Base-by-base conservation (phyloP, 1,140 invertebrate genomes). In the Pararge aegeria region DNA sequence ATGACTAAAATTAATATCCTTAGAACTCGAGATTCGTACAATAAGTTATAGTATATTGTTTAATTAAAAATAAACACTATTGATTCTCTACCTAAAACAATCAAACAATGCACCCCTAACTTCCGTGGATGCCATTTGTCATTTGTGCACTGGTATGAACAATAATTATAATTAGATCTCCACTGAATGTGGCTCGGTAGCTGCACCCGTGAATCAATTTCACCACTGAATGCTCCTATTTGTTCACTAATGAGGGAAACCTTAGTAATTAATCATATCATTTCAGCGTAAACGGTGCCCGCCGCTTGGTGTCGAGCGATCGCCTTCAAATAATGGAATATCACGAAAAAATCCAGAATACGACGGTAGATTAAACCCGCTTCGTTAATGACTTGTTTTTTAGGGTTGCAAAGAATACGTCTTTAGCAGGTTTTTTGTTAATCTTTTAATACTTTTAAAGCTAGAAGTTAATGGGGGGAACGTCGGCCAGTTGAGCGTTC, bases 311-410 rank as follows among this genome's bases (percentile, higher is more conserved):
- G 70, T 64, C 79, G 76, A 79, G 62, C 78, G 78, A 86, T 84
- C 79, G 80, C 74, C 69, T 77, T 68, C 63, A 70, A 82, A 89
- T 86, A 89, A 89, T 83, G 73, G 79, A 83, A 81, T 73, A 79
- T 72, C 72, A 77, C 73, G 77, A 85, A 87, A 89, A 89, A 89
- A 83, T 73, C 70, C 65, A 71, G 73, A 79, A 69, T 62, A 80
- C 71, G 69, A 81, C 78, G 83, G 81, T 82, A 82, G 83, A 86
- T 83, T 89, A 82, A 84, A 83, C 81, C 70, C 75, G 77, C 71
- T 73, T 71, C 80, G 82, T 72, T 89, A 89, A 89, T 89, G 86
- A 87, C 84, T 87, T 89, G 84, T 87, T 89, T 89, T 88, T 85
- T 78, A 86, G 84, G 77, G 82, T 87, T 83, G 75, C 76, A 78